These are phyloP conservation scores for Butorides virescens DNA, from an alignment of 2,113 vertebrate genomes.

Conservation along the genomic window DNA sequence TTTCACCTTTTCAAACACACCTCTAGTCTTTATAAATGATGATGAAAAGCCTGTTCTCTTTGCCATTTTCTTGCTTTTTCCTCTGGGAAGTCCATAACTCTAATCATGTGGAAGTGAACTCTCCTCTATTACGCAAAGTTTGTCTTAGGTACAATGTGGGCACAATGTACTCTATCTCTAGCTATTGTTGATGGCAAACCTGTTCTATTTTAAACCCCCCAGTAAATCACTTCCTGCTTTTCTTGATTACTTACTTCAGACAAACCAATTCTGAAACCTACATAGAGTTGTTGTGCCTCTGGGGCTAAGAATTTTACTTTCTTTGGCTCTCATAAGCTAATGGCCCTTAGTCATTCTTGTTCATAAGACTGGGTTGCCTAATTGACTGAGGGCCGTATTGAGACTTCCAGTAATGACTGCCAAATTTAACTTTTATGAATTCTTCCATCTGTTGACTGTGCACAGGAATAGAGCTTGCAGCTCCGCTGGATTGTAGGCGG, in stretches of 20 bases:
- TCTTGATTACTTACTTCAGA: conserved; percentile 14
- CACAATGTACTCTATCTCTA: background rate
- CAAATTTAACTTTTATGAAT: conserved; percentile 8
- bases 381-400: background rate
- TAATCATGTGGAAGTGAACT: background rate
- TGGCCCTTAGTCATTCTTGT: background rate
- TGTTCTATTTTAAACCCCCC: background rate
- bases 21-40: background rate
- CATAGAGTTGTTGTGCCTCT: background rate
- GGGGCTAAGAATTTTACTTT: background rate
- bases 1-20: background rate
- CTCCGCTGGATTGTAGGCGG: background rate
- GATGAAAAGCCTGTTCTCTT: background rate
- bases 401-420: background rate
- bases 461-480: background rate
- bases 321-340: background rate
- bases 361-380: background rate
- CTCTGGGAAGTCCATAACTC: background rate
- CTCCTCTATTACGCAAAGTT: background rate
- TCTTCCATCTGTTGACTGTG: background rate
- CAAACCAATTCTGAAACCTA: background rate
- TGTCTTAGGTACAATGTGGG: background rate
- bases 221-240: conserved; percentile 7
- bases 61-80: background rate
- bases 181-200: background rate